A percentile compares a stretch with the other conserved stretches of the same genome.
Conservation (phyloP, 2,888 invertebrate species). For the Cacoxenus indagator region DNA sequence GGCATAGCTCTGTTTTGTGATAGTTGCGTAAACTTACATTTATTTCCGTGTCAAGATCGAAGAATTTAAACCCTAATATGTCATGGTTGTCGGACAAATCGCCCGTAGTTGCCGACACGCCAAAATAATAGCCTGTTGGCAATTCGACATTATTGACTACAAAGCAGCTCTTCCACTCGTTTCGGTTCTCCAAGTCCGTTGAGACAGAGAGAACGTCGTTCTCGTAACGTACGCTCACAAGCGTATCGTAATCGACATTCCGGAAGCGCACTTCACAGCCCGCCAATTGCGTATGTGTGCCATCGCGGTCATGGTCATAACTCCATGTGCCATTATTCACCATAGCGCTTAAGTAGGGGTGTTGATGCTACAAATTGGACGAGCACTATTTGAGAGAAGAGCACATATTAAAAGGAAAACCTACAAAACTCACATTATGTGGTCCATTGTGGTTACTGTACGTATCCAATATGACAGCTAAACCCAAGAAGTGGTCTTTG, state of each 20-base stretch:
- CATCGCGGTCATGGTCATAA: slow-evolving; percentile 99
- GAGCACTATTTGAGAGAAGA: not conserved
- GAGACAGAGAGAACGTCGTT: slow-evolving; percentile 91
- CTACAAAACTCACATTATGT: slow-evolving; percentile 91
- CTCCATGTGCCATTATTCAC: slow-evolving; percentile 94
- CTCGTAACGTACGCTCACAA: slow-evolving; percentile 91
- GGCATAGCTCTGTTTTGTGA: not conserved
- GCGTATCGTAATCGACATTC: slow-evolving; percentile 90
- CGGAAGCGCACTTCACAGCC: slow-evolving; percentile 98
- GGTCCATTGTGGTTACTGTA: slow-evolving; percentile 99
- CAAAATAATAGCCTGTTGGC: slow-evolving; percentile 96
- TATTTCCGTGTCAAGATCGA: slow-evolving; percentile 86
- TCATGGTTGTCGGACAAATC: slow-evolving; percentile 98
- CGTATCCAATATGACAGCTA: slow-evolving; percentile 95
- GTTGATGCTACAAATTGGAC: slow-evolving; percentile 71
- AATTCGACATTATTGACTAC: slow-evolving; percentile 88
- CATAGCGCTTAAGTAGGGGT: slow-evolving; percentile 99
- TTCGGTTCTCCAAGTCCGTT: slow-evolving; percentile 91
- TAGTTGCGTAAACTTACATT: slow-evolving; percentile 60
- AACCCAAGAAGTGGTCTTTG: slow-evolving; percentile 89
- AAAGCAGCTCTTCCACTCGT: slow-evolving; percentile 95
- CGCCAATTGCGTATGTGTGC: slow-evolving; percentile 96
- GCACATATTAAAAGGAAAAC: not conserved
- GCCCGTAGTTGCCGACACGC: slow-evolving; percentile 95
- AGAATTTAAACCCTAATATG: slow-evolving; percentile 90